These are phyloP conservation scores for Sesamia inferens DNA, from an alignment of 2,888 invertebrate genomes.

Conservation along the genomic window DNA sequence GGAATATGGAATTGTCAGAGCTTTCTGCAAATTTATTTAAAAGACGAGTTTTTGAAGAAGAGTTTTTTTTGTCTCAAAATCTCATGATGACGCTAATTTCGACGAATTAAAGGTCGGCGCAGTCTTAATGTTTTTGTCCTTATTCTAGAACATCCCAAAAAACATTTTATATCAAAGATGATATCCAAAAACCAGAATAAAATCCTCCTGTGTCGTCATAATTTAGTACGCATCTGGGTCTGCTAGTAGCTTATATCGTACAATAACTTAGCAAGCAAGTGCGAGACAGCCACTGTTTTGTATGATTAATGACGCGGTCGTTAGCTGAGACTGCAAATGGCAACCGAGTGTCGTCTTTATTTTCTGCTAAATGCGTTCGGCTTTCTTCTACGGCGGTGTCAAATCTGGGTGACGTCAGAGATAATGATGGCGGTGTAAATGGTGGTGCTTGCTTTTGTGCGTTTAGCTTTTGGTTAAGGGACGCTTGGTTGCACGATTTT, in stretches of 20 bases:
- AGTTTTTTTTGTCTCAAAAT: too few relatives aligned
- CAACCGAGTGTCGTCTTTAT: constrained; percentile 80
- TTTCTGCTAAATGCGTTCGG: constrained; percentile 75
- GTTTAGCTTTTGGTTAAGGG: constrained; percentile 51
- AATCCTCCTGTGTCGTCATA: constrained; percentile 46
- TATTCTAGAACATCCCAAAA: neutral
- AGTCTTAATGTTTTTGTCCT: neutral
- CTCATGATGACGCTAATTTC: too few relatives aligned
- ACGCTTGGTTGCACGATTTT: constrained; percentile 18
- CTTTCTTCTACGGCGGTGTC: constrained; percentile 68
- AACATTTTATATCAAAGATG: constrained; percentile 21
- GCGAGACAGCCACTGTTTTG: constrained; percentile 76
- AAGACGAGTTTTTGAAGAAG: too few relatives aligned
- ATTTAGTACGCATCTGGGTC: constrained; percentile 63
- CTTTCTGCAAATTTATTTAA: too few relatives aligned
- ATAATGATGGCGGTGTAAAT: constrained; percentile 51
- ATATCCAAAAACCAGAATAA: constrained; percentile 23
- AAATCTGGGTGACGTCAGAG: constrained; percentile 68
- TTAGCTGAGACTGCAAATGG: constrained; percentile 80
- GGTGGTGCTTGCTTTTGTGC: constrained; percentile 47
- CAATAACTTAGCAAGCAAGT: constrained; percentile 70
- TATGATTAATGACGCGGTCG: constrained; percentile 84
- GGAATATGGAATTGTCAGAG: too few relatives aligned
- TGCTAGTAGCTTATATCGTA: constrained; percentile 68
- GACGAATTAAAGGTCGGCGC: too few relatives aligned